Base-by-base conservation (phyloP, 2,888 invertebrate species). In the Eristalinus sepulchralis region DNA sequence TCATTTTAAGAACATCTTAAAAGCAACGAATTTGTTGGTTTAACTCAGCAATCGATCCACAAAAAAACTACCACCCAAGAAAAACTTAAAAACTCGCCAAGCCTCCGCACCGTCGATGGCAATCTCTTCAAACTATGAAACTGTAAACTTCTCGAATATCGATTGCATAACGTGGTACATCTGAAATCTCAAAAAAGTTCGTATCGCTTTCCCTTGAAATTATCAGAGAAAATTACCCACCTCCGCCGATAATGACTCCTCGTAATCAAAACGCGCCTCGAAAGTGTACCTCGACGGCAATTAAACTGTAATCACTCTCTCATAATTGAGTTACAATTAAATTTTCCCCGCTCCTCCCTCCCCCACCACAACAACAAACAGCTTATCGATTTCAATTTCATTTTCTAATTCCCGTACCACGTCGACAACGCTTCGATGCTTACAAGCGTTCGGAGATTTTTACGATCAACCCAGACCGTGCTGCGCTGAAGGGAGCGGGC, bases 391-490 rank as follows among this genome's bases (percentile, higher is more conserved):
- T 78, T 85, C 68, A 73, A 78, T 73, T 82, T 85, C 68, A 33
- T 78, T 85, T 77, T 85, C 81, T 64, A 85, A 81, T 85, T 85
- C 85, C 85, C 85, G 81, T 81, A 81, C 81, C 4, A 13, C 17
- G 17, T 4, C 39, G 13, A 5, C 47, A 17, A 17, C 47, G 47
- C 4, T 73, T 11, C 9, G 67, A 84, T 70, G 71, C 57, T 47
- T 17, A 5, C 17, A 5, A 9, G 39, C 39, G 17, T 17, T 47
- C 17, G 2, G n/a, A 17, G 17, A 47, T 47, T n/a, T 17, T 47
- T 8, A 8, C 8, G 47, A 47, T 47, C 47, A 17, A 8, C 34
- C 34, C 34, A 34, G 10, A 8, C 34, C 6, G 34, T 34, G 34
- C 17, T 8, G 47, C n/a, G n/a, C n/a, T n/a, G n/a, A n/a, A n/a